phyloP scores from a whole-genome alignment of 1,140 invertebrate genomes.

The Saccostrea cuccullata region DNA sequence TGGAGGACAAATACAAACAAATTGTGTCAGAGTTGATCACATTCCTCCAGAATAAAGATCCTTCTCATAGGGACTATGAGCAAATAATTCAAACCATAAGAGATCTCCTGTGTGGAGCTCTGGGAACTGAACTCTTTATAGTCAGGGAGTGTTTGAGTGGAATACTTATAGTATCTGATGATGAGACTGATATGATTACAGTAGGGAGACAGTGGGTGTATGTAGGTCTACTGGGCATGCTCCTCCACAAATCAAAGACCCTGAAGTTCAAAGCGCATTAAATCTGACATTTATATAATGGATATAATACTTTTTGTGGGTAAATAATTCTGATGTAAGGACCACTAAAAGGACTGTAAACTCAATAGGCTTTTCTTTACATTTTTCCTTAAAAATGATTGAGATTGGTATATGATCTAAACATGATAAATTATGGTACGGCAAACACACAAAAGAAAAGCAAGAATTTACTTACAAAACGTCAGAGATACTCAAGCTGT shows the following conservation, averaged over 20 bases:
- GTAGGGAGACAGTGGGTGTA: constrained; percentile 66
- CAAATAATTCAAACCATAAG: background rate
- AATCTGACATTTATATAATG: too few species aligned
- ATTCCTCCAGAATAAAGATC: background rate
- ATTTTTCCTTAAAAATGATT: too few species aligned
- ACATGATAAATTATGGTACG: too few species aligned
- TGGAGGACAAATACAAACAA: background rate
- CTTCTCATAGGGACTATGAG: background rate
- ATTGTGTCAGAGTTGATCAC: background rate
- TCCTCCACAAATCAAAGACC: constrained; percentile 69
- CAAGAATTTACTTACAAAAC: too few species aligned
- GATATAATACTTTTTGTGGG: too few species aligned
- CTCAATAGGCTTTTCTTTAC: too few species aligned
- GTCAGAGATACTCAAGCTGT: too few species aligned
- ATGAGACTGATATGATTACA: constrained; percentile 24
- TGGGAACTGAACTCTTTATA: background rate
- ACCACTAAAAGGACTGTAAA: too few species aligned
- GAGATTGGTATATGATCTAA: too few species aligned
- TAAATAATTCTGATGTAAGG: too few species aligned
- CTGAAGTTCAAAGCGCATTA: too few species aligned
- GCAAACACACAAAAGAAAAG: too few species aligned
- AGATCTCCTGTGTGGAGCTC: background rate
- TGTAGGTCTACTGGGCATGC: constrained; percentile 64
- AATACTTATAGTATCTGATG: constrained; percentile 15
- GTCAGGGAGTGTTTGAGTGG: constrained; percentile 5